Conservation (phyloP, 2,797 vertebrate species). For the Bradypodion ventrale region DNA sequence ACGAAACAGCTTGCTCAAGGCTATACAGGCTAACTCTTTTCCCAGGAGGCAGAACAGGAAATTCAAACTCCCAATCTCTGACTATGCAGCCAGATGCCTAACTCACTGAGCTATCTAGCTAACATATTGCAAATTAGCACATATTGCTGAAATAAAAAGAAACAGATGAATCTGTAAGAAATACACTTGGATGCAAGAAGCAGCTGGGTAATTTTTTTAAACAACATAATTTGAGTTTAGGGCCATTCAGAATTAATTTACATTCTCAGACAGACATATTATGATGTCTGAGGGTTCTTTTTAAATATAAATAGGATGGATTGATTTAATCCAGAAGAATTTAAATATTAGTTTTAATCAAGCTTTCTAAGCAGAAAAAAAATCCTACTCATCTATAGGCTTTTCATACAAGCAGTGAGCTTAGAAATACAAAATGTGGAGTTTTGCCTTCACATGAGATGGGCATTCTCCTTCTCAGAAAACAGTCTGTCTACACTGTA, state of each 20-base stretch:
- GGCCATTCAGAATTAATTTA: constrained; percentile 44
- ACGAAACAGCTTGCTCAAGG: too few species aligned
- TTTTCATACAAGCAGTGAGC: too few species aligned
- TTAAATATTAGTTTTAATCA: not conserved
- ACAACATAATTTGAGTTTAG: constrained; percentile 40
- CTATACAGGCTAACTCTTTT: too few species aligned
- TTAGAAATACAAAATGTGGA: too few species aligned
- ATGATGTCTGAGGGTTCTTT: constrained; percentile 28
- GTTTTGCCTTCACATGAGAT: too few species aligned
- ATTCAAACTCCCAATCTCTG: too few species aligned
- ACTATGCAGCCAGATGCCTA: too few species aligned
- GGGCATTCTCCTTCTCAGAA: too few species aligned
- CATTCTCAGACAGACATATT: constrained; percentile 37
- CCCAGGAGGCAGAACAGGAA: too few species aligned
- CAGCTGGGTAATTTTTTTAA: constrained; percentile 47
- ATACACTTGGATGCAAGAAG: constrained; percentile 47
- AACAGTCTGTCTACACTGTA: too few species aligned
- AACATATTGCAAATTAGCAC: constrained; percentile 43
- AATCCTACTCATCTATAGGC: too few species aligned
- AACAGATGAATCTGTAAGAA: constrained; percentile 46
- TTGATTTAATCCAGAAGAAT: not conserved
- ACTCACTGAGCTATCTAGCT: not conserved
- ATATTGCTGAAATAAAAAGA: constrained; percentile 59
- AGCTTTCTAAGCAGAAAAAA: not conserved
- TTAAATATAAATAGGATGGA: constrained; percentile 9